Percentiles rank a stretch among this genome's conserved stretches.
Evolutionary conservation across 2,113 vertebrate genomes (phyloP).

Genomic region (Nansenia antarctica): DNA sequence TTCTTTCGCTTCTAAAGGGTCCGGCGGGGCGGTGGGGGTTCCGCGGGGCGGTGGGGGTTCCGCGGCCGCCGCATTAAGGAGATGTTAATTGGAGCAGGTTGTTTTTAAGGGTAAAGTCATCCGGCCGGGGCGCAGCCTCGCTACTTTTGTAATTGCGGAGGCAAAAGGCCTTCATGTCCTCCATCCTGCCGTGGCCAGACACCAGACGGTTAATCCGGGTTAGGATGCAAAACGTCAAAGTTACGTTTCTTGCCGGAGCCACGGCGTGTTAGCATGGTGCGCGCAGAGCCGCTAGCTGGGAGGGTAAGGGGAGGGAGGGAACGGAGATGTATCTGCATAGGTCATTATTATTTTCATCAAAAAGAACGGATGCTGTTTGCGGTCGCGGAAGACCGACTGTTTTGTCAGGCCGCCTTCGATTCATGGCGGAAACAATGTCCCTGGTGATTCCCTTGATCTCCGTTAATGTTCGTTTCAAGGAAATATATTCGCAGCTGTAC

Average conservation of each 20-base stretch:
- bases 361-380: too few species aligned
- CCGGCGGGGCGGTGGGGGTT: slow-evolving; percentile 81
- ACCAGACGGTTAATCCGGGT: background rate
- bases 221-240: background rate
- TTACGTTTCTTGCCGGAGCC: too few species aligned
- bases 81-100: slow-evolving; percentile 90
- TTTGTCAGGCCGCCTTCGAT: background rate
- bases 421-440: background rate
- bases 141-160: slow-evolving; percentile 54
- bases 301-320: background rate
- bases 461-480: too few species aligned
- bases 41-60: slow-evolving; percentile 79
- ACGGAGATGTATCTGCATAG: background rate
- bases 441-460: background rate
- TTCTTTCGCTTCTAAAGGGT: slow-evolving; percentile 90
- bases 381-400: too few species aligned
- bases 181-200: slow-evolving; percentile 1
- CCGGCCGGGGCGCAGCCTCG: slow-evolving; percentile 38
- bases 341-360: background rate
- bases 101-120: slow-evolving; percentile 46
- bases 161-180: slow-evolving; percentile 33
- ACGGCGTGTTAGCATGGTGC: background rate
- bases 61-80: slow-evolving; percentile 83
- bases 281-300: background rate
- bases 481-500: too few species aligned